Evolutionary conservation across 2,797 vertebrate species (phyloP).

Genomic region (Merluccius polli): DNA sequence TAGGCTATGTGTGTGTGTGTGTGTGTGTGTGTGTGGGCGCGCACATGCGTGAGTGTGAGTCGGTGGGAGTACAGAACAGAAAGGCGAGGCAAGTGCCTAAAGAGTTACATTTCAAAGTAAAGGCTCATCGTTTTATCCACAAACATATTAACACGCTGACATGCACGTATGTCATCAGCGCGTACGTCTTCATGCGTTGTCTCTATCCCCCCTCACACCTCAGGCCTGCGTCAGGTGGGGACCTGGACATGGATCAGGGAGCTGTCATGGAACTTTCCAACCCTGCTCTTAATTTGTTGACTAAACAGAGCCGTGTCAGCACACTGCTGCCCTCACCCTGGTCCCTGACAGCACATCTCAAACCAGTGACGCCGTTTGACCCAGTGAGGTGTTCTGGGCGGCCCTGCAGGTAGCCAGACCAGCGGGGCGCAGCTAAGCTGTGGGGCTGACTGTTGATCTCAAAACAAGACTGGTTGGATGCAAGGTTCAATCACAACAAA

Average conservation of each 20-base stretch:
- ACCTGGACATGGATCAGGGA: background rate
- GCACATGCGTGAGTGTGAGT: too few relatives aligned
- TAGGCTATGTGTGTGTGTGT: background rate
- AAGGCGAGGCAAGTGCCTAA: background rate
- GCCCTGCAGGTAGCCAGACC: background rate
- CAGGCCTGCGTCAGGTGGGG: background rate
- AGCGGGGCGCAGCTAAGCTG: background rate
- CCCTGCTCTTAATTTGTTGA: constrained; percentile 58
- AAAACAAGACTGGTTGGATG: background rate
- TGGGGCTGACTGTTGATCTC: background rate
- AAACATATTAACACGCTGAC: background rate
- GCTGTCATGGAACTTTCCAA: constrained; percentile 68
- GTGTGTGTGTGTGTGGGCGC: too few relatives aligned
- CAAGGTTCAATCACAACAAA: background rate
- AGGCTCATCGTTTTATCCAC: background rate
- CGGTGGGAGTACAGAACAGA: background rate
- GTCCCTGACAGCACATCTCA: constrained; percentile 55
- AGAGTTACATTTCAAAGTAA: background rate
- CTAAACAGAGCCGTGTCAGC: constrained; percentile 57
- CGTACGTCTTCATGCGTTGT: background rate
- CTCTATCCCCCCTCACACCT: background rate
- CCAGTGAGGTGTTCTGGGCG: constrained; percentile 31
- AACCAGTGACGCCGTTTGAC: constrained; percentile 28
- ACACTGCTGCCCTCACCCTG: constrained; percentile 40
- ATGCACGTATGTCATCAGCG: background rate